Percentiles rank a stretch among this genome's conserved stretches.
phyloP scores from a whole-genome alignment of 1,140 invertebrate species.

The Drosophila littoralis region DNA sequence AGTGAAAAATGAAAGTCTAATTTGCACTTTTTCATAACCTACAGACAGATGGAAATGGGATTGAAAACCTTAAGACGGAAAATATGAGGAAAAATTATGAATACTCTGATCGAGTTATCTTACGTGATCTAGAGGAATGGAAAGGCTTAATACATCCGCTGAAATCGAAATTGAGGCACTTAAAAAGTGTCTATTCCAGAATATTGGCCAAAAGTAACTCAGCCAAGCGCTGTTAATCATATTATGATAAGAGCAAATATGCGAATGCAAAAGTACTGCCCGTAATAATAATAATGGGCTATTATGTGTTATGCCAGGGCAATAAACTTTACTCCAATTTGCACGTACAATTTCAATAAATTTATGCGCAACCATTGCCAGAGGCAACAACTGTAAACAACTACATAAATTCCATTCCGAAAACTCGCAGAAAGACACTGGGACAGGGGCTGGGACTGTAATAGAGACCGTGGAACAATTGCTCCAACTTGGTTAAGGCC shows the following conservation, averaged over 20 bases:
- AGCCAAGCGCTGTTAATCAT: not conserved
- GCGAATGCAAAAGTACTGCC: constrained; percentile 3
- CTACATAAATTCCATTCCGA: constrained; percentile 58
- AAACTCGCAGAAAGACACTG: not conserved
- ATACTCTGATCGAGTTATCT: too few relatives aligned
- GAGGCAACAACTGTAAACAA: constrained; percentile 60
- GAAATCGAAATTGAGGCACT: not conserved
- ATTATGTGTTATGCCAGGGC: constrained; percentile 30
- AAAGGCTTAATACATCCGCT: too few relatives aligned
- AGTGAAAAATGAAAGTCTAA: too few relatives aligned
- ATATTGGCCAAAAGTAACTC: not conserved
- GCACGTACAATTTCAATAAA: constrained; percentile 72
- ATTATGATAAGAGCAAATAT: not conserved
- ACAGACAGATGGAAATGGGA: too few relatives aligned
- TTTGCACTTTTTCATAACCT: too few relatives aligned
- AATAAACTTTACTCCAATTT: constrained; percentile 63
- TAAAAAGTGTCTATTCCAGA: not conserved
- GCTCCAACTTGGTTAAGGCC: not conserved
- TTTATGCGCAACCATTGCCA: constrained; percentile 43
- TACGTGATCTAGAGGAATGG: too few relatives aligned
- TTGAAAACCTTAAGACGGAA: too few relatives aligned
- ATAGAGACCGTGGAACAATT: constrained; percentile 6
- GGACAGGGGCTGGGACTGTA: not conserved
- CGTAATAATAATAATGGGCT: constrained; percentile 28
- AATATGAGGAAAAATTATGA: too few relatives aligned